Percentiles rank a stretch among this genome's conserved stretches.
Evolutionary conservation across 2,888 invertebrate genomes (phyloP).

Genomic region (Drepanosiphum platanoidis): DNA sequence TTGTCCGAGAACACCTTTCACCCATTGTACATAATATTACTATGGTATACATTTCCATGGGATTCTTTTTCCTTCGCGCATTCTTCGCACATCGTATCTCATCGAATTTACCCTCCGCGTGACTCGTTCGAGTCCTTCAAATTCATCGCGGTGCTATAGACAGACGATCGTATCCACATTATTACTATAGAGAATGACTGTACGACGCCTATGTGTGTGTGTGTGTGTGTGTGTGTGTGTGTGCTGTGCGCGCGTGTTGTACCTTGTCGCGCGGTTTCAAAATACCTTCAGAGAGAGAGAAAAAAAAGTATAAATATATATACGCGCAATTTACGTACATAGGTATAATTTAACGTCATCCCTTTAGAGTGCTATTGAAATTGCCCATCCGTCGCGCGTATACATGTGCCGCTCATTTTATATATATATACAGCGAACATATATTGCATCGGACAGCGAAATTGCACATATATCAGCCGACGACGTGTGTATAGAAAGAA

Average conservation of each 20-base stretch:
- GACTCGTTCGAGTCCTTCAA: neutral
- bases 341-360: conserved; percentile 22
- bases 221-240: neutral
- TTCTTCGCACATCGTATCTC: neutral
- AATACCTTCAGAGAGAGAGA: neutral
- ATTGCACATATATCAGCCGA: conserved; percentile 32
- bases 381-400: conserved; percentile 34
- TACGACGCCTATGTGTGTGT: neutral
- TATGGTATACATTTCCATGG: neutral
- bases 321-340: too few relatives aligned
- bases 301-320: neutral
- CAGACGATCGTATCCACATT: conserved; percentile 28
- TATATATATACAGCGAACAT: neutral
- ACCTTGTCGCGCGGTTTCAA: conserved; percentile 10
- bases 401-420: neutral
- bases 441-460: conserved; percentile 17
- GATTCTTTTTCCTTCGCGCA: neutral
- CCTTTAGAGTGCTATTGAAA: conserved; percentile 45
- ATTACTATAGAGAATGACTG: neutral
- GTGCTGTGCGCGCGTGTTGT: neutral
- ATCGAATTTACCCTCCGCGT: neutral
- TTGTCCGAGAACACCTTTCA: neutral
- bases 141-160: conserved; percentile 22
- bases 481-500: neutral
- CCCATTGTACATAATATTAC: neutral